These are phyloP conservation scores for Drosophila anomalipes DNA, from an alignment of 2,888 invertebrate genomes.

Conservation along the genomic window DNA sequence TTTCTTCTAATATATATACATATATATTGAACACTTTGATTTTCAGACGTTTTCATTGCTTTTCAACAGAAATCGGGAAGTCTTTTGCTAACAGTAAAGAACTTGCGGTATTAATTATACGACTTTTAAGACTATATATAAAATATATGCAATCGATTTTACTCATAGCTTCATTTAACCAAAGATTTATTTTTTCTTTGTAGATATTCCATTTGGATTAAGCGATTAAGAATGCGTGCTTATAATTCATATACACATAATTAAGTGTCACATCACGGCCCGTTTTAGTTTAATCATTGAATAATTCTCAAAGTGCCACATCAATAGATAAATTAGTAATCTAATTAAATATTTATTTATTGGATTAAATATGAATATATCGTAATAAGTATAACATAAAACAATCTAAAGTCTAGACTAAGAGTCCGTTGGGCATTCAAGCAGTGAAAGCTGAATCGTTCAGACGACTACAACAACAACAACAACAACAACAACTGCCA, in stretches of 20 bases:
- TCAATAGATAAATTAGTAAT: neutral
- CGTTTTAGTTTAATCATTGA: neutral
- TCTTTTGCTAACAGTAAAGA: neutral
- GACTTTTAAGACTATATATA: neutral
- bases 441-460: constrained; percentile 19
- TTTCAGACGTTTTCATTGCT: neutral
- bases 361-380: constrained; percentile 4
- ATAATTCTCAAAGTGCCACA: constrained; percentile 26
- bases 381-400: constrained; percentile 5
- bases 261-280: neutral
- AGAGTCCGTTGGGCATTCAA: constrained; percentile 20
- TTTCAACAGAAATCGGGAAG: neutral
- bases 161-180: neutral
- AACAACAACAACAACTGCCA: constrained; percentile 23
- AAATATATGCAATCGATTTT: neutral
- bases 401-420: constrained; percentile 17
- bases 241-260: neutral
- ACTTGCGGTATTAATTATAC: neutral
- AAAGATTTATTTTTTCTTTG: neutral
- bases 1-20: no score
- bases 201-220: neutral
- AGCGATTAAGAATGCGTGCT: neutral
- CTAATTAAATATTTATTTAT: neutral
- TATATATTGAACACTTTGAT: no score
- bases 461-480: constrained; percentile 5